A percentile compares a stretch with the other conserved stretches of the same genome.
Conservation (phyloP, 2,888 invertebrate species). For the Philereme transversata region DNA sequence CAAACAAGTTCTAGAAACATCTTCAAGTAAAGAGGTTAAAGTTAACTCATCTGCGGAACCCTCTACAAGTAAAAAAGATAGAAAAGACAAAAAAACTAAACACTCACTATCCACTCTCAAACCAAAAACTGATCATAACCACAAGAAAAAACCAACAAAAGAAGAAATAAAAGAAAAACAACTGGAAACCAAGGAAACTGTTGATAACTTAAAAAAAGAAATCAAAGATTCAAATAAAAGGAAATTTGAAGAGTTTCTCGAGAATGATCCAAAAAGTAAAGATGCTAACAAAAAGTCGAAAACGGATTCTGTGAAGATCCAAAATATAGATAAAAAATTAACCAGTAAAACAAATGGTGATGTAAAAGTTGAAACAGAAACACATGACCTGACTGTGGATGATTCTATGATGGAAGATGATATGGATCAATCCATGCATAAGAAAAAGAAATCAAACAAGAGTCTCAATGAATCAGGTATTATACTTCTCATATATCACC, state of each 20-base stretch:
- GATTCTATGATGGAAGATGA: slow-evolving; percentile 38
- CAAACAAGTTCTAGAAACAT: slow-evolving; percentile 19
- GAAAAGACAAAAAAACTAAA: slow-evolving; percentile 12
- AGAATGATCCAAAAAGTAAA: slow-evolving; percentile 35
- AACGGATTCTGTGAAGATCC: slow-evolving; percentile 6
- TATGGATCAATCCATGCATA: slow-evolving; percentile 29
- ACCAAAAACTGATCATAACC: slow-evolving; percentile 10
- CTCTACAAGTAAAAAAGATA: neutral
- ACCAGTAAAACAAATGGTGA: slow-evolving; percentile 15
- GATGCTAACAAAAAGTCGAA: slow-evolving; percentile 40
- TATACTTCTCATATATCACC: too few species aligned
- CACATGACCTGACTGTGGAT: slow-evolving; percentile 28
- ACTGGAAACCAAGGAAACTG: slow-evolving; percentile 23
- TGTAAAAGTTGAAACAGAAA: slow-evolving; percentile 17
- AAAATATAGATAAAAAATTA: slow-evolving; percentile 1
- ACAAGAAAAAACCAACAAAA: slow-evolving; percentile 10
- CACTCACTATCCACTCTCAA: slow-evolving; percentile 18
- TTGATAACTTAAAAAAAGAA: slow-evolving; percentile 43
- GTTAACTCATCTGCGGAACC: slow-evolving; percentile 11
- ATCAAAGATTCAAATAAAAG: slow-evolving; percentile 51
- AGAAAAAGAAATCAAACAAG: slow-evolving; percentile 54
- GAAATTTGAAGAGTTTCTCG: slow-evolving; percentile 62
- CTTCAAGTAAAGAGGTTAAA: slow-evolving; percentile 6
- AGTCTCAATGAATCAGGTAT: slow-evolving; percentile 73
- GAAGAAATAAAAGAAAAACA: slow-evolving; percentile 8